phyloP scores from a whole-genome alignment of 2,797 vertebrate species.

The Lerista edwardsae region DNA sequence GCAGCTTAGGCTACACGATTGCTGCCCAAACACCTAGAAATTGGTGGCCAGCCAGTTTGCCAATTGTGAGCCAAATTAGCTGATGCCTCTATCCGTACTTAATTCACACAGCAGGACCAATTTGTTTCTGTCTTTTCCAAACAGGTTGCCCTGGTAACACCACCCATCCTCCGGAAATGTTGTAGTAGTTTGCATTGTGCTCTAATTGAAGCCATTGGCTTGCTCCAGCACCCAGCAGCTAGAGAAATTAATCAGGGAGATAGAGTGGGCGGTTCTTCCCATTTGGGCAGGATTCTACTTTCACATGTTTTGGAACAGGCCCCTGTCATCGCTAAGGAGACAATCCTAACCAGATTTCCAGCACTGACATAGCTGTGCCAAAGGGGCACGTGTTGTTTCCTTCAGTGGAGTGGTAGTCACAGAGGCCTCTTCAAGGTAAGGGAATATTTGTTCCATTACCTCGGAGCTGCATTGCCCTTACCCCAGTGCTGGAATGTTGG shows the following conservation, averaged over 20 bases:
- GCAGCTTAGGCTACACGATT: background rate
- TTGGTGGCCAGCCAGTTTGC: background rate
- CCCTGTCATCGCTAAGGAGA: background rate
- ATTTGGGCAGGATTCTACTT: background rate
- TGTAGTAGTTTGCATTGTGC: background rate
- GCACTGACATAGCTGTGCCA: too few species aligned
- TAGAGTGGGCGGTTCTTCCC: background rate
- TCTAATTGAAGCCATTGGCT: conserved; percentile 29
- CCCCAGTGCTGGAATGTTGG: too few species aligned
- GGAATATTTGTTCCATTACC: too few species aligned
- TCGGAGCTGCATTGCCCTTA: too few species aligned
- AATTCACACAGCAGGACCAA: background rate
- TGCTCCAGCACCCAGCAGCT: background rate
- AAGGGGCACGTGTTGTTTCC: too few species aligned
- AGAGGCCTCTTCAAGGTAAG: too few species aligned
- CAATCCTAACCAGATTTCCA: too few species aligned
- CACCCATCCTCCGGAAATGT: background rate
- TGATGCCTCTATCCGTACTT: background rate
- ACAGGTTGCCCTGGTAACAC: conserved; percentile 41
- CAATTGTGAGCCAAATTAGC: background rate
- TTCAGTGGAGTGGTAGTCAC: too few species aligned
- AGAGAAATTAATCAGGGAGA: conserved; percentile 37
- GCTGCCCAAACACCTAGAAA: background rate
- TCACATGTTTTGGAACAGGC: background rate
- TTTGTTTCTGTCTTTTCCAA: background rate